Conservation (phyloP, 1,140 invertebrate species). For the Lasioglossum baleicum region DNA sequence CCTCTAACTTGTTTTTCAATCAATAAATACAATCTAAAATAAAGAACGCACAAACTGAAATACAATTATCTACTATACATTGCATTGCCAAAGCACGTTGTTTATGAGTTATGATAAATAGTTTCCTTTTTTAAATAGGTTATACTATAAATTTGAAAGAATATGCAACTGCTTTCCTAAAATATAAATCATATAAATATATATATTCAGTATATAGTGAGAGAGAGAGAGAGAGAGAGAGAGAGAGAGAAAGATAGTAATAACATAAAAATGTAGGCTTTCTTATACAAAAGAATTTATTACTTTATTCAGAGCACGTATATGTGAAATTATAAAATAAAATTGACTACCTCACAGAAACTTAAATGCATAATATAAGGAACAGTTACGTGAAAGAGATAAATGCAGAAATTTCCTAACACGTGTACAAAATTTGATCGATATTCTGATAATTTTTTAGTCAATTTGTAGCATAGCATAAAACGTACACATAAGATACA, state of each 20-base stretch:
- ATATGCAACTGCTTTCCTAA: not conserved
- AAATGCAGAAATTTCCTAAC: not conserved
- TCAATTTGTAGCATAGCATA: not conserved
- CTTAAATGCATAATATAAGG: not conserved
- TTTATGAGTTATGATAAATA: not conserved
- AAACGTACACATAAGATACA: not conserved
- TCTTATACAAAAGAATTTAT: not conserved
- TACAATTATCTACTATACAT: not conserved
- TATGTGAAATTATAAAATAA: not conserved
- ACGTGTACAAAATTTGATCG: not conserved
- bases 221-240: too few relatives aligned
- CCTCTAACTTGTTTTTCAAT: constrained; percentile 1
- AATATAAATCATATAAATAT: not conserved
- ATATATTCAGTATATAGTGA: not conserved
- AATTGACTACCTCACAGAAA: not conserved
- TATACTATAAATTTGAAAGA: not conserved
- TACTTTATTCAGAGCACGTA: not conserved
- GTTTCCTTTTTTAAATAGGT: not conserved
- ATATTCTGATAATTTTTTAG: not conserved
- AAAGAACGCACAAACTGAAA: not conserved
- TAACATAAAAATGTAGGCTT: not conserved
- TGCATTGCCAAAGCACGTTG: too few relatives aligned
- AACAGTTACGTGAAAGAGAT: not conserved
- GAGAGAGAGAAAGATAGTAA: not conserved
- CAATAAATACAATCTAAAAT: not conserved